phyloP scores from a whole-genome alignment of 2,797 vertebrate species.

The Lepilemur septentrionalis region DNA sequence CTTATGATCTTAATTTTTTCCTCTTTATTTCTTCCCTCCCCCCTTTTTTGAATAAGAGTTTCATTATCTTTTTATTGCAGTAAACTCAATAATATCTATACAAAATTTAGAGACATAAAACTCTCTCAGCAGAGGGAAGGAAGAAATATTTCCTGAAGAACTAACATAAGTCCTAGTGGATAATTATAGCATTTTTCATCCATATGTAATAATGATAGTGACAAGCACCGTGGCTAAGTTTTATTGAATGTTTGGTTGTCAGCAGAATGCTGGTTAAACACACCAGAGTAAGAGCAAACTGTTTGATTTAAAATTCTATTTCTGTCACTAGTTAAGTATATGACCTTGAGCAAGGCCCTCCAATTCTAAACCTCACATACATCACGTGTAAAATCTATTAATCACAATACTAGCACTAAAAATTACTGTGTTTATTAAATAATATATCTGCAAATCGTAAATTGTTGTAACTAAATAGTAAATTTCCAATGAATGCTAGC shows the following conservation, averaged over 20 bases:
- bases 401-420: not conserved
- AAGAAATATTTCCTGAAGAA: not conserved
- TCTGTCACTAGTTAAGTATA: not conserved
- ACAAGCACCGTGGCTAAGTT: not conserved
- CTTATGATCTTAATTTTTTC: not conserved
- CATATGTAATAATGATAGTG: not conserved
- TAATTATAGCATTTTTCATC: not conserved
- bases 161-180: not conserved
- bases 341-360: not conserved
- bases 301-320: not conserved
- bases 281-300: not conserved
- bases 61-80: not conserved
- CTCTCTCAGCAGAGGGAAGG: not conserved
- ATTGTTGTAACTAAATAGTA: not conserved
- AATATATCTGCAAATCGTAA: not conserved
- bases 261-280: not conserved
- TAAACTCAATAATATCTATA: not conserved
- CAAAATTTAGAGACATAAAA: not conserved
- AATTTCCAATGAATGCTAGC: not conserved
- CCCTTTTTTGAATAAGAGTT: not conserved
- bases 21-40: not conserved
- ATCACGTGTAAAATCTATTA: not conserved
- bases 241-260: not conserved
- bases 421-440: not conserved
- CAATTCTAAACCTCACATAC: not conserved